A percentile compares a stretch with the other conserved stretches of the same genome.
These are phyloP conservation scores for Psilopsiagon aurifrons DNA, from an alignment of 2,113 vertebrate species.

Conservation along the genomic window DNA sequence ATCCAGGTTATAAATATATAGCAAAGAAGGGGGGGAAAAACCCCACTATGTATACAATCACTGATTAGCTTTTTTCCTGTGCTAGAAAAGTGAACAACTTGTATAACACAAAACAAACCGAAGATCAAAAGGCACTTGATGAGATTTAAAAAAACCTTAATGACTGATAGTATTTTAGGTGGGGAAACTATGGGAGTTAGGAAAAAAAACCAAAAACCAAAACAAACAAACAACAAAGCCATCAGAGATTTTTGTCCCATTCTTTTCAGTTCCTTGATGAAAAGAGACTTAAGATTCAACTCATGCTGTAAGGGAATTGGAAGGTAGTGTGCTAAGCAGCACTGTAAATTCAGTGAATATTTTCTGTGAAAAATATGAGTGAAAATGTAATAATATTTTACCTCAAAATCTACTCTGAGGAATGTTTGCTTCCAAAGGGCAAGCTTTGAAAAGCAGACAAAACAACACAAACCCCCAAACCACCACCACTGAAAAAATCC, in stretches of 20 bases:
- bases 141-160: not conserved
- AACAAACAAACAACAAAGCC: too few species aligned
- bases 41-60: not conserved
- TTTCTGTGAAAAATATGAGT: not conserved
- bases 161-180: not conserved
- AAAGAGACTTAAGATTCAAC: not conserved
- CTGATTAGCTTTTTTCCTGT: not conserved
- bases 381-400: not conserved
- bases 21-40: not conserved
- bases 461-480: not conserved
- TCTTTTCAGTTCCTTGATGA: not conserved
- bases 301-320: not conserved
- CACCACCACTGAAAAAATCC: not conserved
- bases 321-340: not conserved
- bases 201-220: not conserved
- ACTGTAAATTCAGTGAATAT: not conserved
- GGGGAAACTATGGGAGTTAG: not conserved
- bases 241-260: not conserved
- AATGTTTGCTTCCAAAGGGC: not conserved
- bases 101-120: not conserved
- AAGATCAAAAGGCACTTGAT: not conserved
- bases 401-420: not conserved
- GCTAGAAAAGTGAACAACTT: not conserved
- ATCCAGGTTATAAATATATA: not conserved
- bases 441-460: not conserved